Evolutionary conservation across 1,140 invertebrate genomes (phyloP).

Genomic region (Procambarus clarkii): DNA sequence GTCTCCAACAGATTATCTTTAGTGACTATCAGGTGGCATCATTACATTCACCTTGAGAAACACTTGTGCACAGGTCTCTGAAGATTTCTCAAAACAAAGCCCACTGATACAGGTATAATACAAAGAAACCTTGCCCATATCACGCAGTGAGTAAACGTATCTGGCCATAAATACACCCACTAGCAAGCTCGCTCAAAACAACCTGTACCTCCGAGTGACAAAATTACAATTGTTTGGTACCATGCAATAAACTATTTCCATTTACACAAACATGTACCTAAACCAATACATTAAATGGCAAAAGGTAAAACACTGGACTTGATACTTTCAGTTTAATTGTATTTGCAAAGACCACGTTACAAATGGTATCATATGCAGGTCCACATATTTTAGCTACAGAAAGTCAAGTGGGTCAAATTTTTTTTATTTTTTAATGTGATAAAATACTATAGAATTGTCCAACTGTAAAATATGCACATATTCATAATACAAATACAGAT

Average conservation of each 20-base stretch:
- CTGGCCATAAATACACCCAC: not conserved
- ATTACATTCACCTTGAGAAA: conserved; percentile 17
- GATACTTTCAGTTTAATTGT: no score
- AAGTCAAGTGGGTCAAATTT: no score
- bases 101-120: conserved; percentile 27
- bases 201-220: not conserved
- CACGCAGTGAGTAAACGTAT: conserved; percentile 26
- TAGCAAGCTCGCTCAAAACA: not conserved
- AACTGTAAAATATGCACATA: no score
- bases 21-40: conserved; percentile 29
- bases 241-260: no score
- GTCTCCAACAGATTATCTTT: not conserved
- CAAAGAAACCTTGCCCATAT: conserved; percentile 1
- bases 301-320: not conserved
- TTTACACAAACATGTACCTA: not conserved
- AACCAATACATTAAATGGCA: not conserved
- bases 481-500: no score
- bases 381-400: no score
- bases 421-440: no score
- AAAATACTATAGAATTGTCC: no score
- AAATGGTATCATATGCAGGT: no score
- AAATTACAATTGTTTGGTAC: not conserved
- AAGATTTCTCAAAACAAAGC: conserved; percentile 52
- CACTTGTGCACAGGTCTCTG: conserved; percentile 25
- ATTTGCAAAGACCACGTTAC: no score